Evolutionary conservation across 2,797 vertebrate species (phyloP).

Genomic region (Dicrostonyx torquatus): DNA sequence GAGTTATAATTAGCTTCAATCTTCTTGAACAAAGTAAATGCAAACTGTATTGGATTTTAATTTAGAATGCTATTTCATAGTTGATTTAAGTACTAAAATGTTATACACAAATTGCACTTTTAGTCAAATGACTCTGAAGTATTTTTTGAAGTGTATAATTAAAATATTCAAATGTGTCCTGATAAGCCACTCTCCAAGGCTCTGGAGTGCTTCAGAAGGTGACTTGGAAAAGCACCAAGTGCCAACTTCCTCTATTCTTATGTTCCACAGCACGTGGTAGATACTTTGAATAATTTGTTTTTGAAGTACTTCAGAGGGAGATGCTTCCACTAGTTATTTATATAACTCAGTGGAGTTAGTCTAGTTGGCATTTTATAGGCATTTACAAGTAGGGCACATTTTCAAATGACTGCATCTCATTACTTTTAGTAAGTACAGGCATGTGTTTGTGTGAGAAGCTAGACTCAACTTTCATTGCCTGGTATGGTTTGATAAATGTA

Average conservation of each 20-base stretch:
- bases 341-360: constrained; percentile 32
- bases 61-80: constrained; percentile 72
- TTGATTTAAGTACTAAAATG: constrained; percentile 68
- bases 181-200: constrained; percentile 71
- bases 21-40: constrained; percentile 60
- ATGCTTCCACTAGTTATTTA: constrained; percentile 50
- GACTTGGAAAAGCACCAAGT: constrained; percentile 57
- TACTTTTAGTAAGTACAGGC: constrained; percentile 62
- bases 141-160: constrained; percentile 79
- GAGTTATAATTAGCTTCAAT: constrained; percentile 68
- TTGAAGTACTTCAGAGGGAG: constrained; percentile 54
- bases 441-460: background rate
- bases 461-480: constrained; percentile 29
- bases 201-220: constrained; percentile 51
- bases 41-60: constrained; percentile 66
- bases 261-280: constrained; percentile 61
- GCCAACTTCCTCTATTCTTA: constrained; percentile 38
- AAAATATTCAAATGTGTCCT: constrained; percentile 75
- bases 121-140: constrained; percentile 58
- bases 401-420: constrained; percentile 69
- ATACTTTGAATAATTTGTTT: constrained; percentile 65
- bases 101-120: constrained; percentile 63
- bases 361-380: constrained; percentile 53
- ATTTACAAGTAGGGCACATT: constrained; percentile 66
- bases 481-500: constrained; percentile 39